Base-by-base conservation (phyloP, 2,888 invertebrate species). In the Thecocarcelia acutangulata region DNA sequence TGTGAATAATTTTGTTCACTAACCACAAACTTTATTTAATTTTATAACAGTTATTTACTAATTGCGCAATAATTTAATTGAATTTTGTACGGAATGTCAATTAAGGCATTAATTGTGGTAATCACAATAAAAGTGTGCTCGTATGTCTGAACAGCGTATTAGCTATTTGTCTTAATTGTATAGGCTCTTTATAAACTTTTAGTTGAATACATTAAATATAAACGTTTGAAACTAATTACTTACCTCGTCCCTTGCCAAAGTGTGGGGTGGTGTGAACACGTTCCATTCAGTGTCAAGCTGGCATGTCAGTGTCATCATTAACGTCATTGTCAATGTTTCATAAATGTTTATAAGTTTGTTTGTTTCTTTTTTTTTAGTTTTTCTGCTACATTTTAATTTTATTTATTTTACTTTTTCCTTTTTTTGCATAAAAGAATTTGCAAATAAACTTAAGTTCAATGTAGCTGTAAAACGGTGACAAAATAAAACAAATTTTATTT, bases 401-500 rank as follows among this genome's bases (percentile, higher is more conserved):
- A 17, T 64, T 66, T 54, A 2, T 44, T 42, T 50, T 28, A 28
- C 50, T 56, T 17, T 21, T 19, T 50, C 8, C 33, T 3, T 19
- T 58, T n/a, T 15, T 4, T 24, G n/a, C 13, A 33, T 42, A 2
- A 61, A 50, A 12, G 33, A 50, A 50, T 40, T 12, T 37, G 11
- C 48, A 33, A 21, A 37, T 28, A 21, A 52, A 42, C 46, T 46
- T 28, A 59, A 79, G 78, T 79, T 73, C 78, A 79, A 73, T 79
- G 78, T 79, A 79, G 52, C 78, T 66, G 78, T 79, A 73, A 79
- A 79, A 46, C 33, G 46, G 15, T 44, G 28, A 59, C 42, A 59
- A 58, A 52, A 68, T 63, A 28, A 24, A 72, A 70, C n/a, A 72
- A 19, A 48, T 9, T 52, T 52, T 12, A 40, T 15, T 66, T 33